Evolutionary conservation across 2,797 vertebrate genomes (phyloP).

Genomic region (Peromyscus melanophrys): DNA sequence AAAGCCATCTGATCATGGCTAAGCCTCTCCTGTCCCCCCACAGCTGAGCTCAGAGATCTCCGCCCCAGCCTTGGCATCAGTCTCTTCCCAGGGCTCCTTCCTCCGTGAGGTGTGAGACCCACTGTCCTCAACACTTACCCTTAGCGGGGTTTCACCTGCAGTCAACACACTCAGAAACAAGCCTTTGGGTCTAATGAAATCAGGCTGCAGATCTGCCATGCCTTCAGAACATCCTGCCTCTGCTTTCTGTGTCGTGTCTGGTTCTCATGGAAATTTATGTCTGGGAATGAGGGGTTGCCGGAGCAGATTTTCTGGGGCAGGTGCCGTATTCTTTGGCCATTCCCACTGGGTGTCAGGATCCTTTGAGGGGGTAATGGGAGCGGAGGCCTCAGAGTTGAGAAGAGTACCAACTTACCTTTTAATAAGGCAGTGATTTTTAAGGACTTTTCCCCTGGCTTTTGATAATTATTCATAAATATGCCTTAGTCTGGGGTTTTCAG

Average conservation of each 20-base stretch:
- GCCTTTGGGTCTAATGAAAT: constrained; percentile 70
- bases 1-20: not conserved
- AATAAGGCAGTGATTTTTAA: not conserved
- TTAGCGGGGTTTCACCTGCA: rapidly evolving
- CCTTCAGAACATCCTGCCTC: constrained; percentile 32
- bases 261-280: constrained; percentile 84
- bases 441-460: not conserved
- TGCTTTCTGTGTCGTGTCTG: constrained; percentile 65
- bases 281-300: constrained; percentile 73
- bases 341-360: not conserved
- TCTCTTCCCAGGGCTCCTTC: not conserved
- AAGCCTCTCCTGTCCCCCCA: not conserved
- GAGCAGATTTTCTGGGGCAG: constrained; percentile 75
- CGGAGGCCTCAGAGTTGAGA: not conserved
- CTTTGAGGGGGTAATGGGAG: not conserved
- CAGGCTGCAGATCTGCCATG: constrained; percentile 58
- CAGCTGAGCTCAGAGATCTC: not conserved
- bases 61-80: rapidly evolving
- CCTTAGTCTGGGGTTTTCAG: not conserved
- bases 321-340: constrained; percentile 38
- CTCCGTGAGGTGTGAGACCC: too few relatives aligned
- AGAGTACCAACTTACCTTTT: not conserved
- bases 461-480: constrained; percentile 7
- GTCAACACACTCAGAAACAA: not conserved
- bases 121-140: rapidly evolving